Base-by-base conservation (phyloP, 2,888 invertebrate genomes). In the Protophormia terraenovae region DNA sequence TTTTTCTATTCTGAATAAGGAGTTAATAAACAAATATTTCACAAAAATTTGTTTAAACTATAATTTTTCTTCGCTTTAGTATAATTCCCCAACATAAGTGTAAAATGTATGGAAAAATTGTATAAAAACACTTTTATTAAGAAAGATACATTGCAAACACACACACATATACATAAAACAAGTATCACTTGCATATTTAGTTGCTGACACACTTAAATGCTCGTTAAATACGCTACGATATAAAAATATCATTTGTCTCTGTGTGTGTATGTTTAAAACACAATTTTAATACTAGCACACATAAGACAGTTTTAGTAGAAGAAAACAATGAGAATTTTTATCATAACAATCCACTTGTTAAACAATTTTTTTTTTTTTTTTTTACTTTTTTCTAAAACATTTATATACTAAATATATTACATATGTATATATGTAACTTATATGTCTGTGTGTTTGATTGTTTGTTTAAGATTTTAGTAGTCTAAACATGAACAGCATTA, bases 131-230 rank as follows among this genome's bases (percentile, higher is more conserved):
- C 79, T 82, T 78, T 47, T 22, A 66, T 19, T 64, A 32, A 50
- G 16, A 50, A 16, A 16, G 16, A 29, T 16, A 32, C 32, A 29
- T n/a, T n/a, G n/a, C n/a, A n/a, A 16, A 22, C 22, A 38, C 14
- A 58, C 14, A 55, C 27, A 5, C 22, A 41, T 41, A 29, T 27
- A 62, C 41, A 35, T 19, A 71, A 35, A 58, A 27, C 55, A 58
- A 73, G 73, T 67, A 35, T 73, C 55, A 14, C 69, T 47, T 55
- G 66, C 66, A 80, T 66, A 35, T 71, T 80, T 60, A 79, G 69
- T 35, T 85, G 79, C 82, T 85, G 85, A 85, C 85, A 85, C 78
- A 85, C 75, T 85, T 85, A 82, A 85, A 82, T 82, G 82, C 85
- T 85, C 82, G 82, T 85, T 85, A 72, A 85, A 82, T 66, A 69